Evolutionary conservation across 2,888 invertebrate species (phyloP).

Genomic region (Latheticus oryzae): DNA sequence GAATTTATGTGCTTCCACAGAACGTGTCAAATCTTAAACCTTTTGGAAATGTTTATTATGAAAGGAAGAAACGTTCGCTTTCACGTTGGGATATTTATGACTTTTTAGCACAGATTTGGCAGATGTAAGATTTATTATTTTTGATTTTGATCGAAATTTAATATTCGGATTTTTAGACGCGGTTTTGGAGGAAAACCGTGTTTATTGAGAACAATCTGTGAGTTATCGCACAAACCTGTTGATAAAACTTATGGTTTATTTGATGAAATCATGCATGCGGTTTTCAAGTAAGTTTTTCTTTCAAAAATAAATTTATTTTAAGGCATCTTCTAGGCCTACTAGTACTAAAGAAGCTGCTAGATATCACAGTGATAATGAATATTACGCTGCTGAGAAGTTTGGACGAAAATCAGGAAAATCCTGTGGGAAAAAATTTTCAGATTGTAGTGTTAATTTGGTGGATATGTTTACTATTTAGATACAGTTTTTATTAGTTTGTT

Average conservation of each 20-base stretch:
- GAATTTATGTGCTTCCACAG: slow-evolving; percentile 74
- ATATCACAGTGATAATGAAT: slow-evolving; percentile 77
- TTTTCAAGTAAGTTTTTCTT: slow-evolving; percentile 73
- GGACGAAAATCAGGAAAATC: slow-evolving; percentile 64
- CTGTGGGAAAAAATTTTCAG: slow-evolving; percentile 59
- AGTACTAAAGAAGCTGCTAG: slow-evolving; percentile 74
- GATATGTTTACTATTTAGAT: slow-evolving; percentile 21
- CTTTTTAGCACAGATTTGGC: slow-evolving; percentile 33
- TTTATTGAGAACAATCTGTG: slow-evolving; percentile 80
- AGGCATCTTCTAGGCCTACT: slow-evolving; percentile 76
- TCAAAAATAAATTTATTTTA: background rate
- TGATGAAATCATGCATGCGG: slow-evolving; percentile 74
- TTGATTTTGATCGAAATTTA: slow-evolving; percentile 46
- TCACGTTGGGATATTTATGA: slow-evolving; percentile 61
- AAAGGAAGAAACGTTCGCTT: slow-evolving; percentile 55
- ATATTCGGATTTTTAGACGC: slow-evolving; percentile 66
- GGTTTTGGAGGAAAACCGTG: slow-evolving; percentile 78
- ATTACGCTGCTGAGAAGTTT: slow-evolving; percentile 77
- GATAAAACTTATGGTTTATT: slow-evolving; percentile 72
- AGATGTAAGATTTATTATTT: slow-evolving; percentile 20
- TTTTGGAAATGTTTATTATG: slow-evolving; percentile 50
- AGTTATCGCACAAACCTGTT: slow-evolving; percentile 70
- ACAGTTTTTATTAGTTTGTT: too few species aligned
- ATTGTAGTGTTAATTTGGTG: slow-evolving; percentile 63
- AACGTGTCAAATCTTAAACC: slow-evolving; percentile 68